Conservation (phyloP, 2,888 invertebrate genomes). For the Scelioninae gen. 1 region DNA sequence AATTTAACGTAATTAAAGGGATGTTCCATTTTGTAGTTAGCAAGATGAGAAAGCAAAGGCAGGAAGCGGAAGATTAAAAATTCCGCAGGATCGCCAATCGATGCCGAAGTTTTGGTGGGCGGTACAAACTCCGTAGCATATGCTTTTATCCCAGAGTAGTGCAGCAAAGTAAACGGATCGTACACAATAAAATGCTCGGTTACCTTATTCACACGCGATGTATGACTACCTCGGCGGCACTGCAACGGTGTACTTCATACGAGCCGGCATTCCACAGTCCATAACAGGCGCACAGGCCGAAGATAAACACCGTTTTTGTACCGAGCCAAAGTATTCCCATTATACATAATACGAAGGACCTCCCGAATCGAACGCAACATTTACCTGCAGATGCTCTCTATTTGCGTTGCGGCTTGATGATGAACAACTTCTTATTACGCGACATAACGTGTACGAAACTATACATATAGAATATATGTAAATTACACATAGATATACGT, state of each 20-base stretch:
- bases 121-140: slow-evolving; percentile 24
- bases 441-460: slow-evolving; percentile 6
- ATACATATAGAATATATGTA: slow-evolving; percentile 1
- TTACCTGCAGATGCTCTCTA: slow-evolving; percentile 52
- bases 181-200: slow-evolving; percentile 71
- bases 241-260: slow-evolving; percentile 53
- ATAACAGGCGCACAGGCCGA: slow-evolving; percentile 76
- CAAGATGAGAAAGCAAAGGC: slow-evolving; percentile 44
- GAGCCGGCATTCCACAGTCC: slow-evolving; percentile 72
- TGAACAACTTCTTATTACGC: slow-evolving; percentile 48
- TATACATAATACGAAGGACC: slow-evolving; percentile 76
- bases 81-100: slow-evolving; percentile 63
- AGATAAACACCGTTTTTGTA: slow-evolving; percentile 76
- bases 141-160: slow-evolving; percentile 49
- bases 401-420: slow-evolving; percentile 45
- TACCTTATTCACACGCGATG: slow-evolving; percentile 68
- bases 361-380: slow-evolving; percentile 71
- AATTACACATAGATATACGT: slow-evolving; percentile 40
- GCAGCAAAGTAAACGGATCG: slow-evolving; percentile 65
- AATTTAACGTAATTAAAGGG: slow-evolving; percentile 52
- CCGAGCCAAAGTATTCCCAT: slow-evolving; percentile 75
- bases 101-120: slow-evolving; percentile 68
- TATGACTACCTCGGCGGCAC: slow-evolving; percentile 61
- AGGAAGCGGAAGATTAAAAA: slow-evolving; percentile 64
- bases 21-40: slow-evolving; percentile 32